Conservation (phyloP, 2,888 invertebrate species). For the Caradrina clavipalpis region DNA sequence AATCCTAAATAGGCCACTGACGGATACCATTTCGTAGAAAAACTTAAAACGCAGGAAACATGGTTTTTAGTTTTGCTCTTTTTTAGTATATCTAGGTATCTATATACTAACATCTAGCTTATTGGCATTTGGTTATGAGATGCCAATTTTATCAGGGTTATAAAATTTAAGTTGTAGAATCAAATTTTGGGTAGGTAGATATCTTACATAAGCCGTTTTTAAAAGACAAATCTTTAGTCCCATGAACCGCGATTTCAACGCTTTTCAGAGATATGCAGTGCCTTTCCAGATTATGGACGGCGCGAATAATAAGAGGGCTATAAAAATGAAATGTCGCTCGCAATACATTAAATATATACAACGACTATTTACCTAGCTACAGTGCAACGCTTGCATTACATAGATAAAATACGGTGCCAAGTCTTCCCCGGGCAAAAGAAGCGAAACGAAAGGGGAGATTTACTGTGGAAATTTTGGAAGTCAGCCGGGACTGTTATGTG, state of each 20-base stretch:
- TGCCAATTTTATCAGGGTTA: too few species aligned
- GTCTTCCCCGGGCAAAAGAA: conserved; percentile 88
- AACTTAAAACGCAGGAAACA: conserved; percentile 2
- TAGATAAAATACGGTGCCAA: conserved; percentile 90
- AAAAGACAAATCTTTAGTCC: conserved; percentile 15
- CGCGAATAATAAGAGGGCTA: conserved; percentile 60
- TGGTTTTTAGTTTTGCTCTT: not conserved
- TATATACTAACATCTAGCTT: not conserved
- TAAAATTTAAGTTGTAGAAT: not conserved
- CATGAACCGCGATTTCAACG: conserved; percentile 13
- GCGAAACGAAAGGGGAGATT: conserved; percentile 87
- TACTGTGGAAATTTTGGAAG: conserved; percentile 90
- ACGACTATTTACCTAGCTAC: conserved; percentile 83
- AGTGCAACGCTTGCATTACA: conserved; percentile 86
- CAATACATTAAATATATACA: conserved; percentile 71
- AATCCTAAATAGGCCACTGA: conserved; percentile 76
- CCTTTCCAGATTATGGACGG: conserved; percentile 56
- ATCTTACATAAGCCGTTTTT: not conserved
- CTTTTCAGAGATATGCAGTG: conserved; percentile 46
- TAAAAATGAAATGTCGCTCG: conserved; percentile 66
- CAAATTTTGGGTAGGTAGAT: not conserved
- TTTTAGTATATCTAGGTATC: not conserved
- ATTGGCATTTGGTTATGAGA: not conserved
- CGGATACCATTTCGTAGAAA: conserved; percentile 53
- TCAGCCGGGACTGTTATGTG: conserved; percentile 87